Base-by-base conservation (phyloP, 2,888 invertebrate species). In the Dryadula phaetusa region DNA sequence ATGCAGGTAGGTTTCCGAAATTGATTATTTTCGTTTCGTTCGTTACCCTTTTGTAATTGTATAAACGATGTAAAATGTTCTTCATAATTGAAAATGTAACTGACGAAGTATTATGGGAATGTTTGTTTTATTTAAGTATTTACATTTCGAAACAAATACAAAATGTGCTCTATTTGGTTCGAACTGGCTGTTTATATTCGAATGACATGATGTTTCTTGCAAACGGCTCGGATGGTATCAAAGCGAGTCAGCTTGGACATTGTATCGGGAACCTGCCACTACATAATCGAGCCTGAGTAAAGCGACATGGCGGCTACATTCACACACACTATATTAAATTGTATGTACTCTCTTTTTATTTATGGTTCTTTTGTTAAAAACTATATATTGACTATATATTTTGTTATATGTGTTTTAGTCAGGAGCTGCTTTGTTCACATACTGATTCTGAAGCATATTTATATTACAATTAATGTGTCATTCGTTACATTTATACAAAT, bases 1-100 rank as follows among this genome's bases (percentile, higher is more conserved):
- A 79, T 77, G 76, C 78, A 75, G 85, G 87, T 88, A 86, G 88
- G 84, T 86, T 87, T 89, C 86, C 86, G 79, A 78, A 71, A 73
- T 75, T 64, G 74, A 70, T 67, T 73, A 68, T 69, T 68, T 70
- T 66, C 10, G 10, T 52, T 52, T 16, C 28, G 66, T 73, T 73
- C 77, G 79, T 80, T 78, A 79, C 76, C 72, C 76, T 74, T 78
- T 74, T 74, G 70, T 74, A 70, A 72, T 66, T 64, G 54, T 67
- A 64, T 73, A 71, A 63, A 67, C 32, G 40, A 65, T 60, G 65
- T 64, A 56, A 64, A 46, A 53, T 62, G 54, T 63, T 63, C 63
- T 58, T 28, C 47, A 58, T 67, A 63, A 67, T 60, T 60, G 37
- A 60, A 47, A 65, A 42, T 65, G 65, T 66, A 66, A 53, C 66